Evolutionary conservation across 2,888 invertebrate species (phyloP).

Genomic region (Cryptus armator): DNA sequence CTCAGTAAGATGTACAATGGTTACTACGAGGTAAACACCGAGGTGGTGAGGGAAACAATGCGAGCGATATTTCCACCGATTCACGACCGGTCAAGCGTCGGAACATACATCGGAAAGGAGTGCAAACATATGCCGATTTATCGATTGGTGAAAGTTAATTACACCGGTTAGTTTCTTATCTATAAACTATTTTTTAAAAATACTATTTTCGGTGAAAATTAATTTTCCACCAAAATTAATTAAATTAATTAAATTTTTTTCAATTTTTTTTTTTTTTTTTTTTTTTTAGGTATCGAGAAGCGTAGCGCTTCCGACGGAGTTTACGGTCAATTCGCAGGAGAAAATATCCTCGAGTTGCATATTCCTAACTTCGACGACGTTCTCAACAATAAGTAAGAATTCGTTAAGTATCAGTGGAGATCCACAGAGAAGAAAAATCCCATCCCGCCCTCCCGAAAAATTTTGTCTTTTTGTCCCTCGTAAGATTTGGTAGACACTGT

Average conservation of each 20-base stretch:
- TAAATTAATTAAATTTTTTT: too few relatives aligned
- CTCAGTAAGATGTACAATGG: slow-evolving; percentile 92
- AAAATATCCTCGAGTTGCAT: slow-evolving; percentile 90
- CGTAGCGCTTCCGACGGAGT: slow-evolving; percentile 85
- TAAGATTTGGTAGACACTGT: slow-evolving; percentile 45
- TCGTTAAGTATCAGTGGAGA: slow-evolving; percentile 20
- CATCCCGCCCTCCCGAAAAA: slow-evolving; percentile 9
- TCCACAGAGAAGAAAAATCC: slow-evolving; percentile 29
- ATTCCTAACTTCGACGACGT: slow-evolving; percentile 90
- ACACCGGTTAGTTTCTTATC: slow-evolving; percentile 87
- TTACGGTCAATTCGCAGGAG: slow-evolving; percentile 93
- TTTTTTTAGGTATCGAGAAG: slow-evolving; percentile 77
- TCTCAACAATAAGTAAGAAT: slow-evolving; percentile 66
- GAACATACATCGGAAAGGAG: slow-evolving; percentile 90
- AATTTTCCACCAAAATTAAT: background rate
- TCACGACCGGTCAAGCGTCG: slow-evolving; percentile 88
- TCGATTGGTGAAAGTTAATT: slow-evolving; percentile 89
- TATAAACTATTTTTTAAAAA: background rate
- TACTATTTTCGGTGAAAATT: background rate
- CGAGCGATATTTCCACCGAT: slow-evolving; percentile 91
- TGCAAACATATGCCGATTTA: slow-evolving; percentile 91
- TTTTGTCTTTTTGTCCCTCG: slow-evolving; percentile 37
- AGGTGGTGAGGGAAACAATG: slow-evolving; percentile 91
- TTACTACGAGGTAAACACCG: slow-evolving; percentile 94
- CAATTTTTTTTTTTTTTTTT: slow-evolving; percentile 8